These are phyloP conservation scores for Ramphastos sulfuratus DNA, from an alignment of 2,113 vertebrate genomes.

Conservation along the genomic window DNA sequence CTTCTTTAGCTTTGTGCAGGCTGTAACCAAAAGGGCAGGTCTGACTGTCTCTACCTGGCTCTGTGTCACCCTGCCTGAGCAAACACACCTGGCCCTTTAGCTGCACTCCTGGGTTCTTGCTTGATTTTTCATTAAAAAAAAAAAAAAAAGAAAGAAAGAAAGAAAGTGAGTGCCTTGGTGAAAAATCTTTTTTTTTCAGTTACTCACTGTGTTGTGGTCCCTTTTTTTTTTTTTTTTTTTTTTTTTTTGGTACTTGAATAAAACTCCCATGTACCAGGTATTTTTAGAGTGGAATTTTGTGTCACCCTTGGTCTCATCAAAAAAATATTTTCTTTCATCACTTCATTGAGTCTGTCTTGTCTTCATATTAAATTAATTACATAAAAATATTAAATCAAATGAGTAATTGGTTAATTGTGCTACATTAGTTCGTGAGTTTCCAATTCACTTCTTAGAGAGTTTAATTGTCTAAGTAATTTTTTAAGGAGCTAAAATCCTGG, in stretches of 20 bases:
- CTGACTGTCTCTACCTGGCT: background rate
- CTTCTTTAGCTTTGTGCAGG: background rate
- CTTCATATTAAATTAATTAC: background rate
- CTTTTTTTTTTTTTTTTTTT: background rate
- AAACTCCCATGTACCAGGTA: background rate
- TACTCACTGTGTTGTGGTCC: background rate
- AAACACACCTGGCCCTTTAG: background rate
- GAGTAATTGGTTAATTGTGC: background rate
- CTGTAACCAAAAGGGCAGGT: background rate
- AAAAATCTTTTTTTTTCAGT: background rate
- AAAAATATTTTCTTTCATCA: background rate
- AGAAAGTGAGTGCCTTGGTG: background rate
- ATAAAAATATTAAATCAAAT: background rate
- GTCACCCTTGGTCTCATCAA: background rate
- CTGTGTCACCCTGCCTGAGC: background rate
- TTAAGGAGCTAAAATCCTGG: background rate
- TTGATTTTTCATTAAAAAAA: background rate
- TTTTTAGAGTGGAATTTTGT: background rate
- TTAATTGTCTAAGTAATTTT: background rate
- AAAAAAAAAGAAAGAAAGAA: too few relatives aligned
- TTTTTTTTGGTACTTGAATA: background rate
- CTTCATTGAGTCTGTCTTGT: background rate
- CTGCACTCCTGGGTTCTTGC: background rate
- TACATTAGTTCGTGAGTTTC: background rate
- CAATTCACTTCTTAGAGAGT: background rate